phyloP scores from a whole-genome alignment of 2,888 invertebrate genomes.

The Xanthorhoe spadicearia region DNA sequence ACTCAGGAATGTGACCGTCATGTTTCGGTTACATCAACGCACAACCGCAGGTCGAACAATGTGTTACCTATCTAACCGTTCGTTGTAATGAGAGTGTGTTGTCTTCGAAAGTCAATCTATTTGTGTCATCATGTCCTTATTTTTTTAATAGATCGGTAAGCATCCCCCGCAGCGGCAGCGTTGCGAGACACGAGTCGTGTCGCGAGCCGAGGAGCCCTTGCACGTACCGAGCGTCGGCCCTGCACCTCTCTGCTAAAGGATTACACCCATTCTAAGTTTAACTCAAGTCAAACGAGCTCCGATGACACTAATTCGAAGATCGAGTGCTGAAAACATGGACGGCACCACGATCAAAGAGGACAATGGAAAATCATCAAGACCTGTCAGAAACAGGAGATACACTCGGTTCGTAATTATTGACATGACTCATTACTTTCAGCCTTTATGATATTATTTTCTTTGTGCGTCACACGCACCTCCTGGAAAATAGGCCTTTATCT shows the following conservation, averaged over 20 bases:
- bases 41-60: slow-evolving; percentile 59
- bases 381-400: slow-evolving; percentile 89
- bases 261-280: slow-evolving; percentile 44
- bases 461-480: slow-evolving; percentile 69
- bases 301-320: slow-evolving; percentile 76
- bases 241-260: slow-evolving; percentile 44
- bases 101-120: slow-evolving; percentile 77
- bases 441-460: slow-evolving; percentile 68
- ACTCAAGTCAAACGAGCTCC: slow-evolving; percentile 49
- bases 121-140: slow-evolving; percentile 84
- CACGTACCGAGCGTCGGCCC: slow-evolving; percentile 68
- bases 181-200: slow-evolving; percentile 76
- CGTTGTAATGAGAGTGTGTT: slow-evolving; percentile 64
- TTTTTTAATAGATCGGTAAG: slow-evolving; percentile 82
- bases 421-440: slow-evolving; percentile 77
- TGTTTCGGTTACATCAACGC: slow-evolving; percentile 83
- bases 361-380: slow-evolving; percentile 84
- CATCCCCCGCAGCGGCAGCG: slow-evolving; percentile 81
- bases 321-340: slow-evolving; percentile 66
- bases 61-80: slow-evolving; percentile 66
- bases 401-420: slow-evolving; percentile 85
- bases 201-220: slow-evolving; percentile 71
- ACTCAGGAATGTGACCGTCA: slow-evolving; percentile 81
- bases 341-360: slow-evolving; percentile 70
- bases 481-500: slow-evolving; percentile 49